phyloP scores from a whole-genome alignment of 1,140 invertebrate genomes.

The Drosophila kikkawai region DNA sequence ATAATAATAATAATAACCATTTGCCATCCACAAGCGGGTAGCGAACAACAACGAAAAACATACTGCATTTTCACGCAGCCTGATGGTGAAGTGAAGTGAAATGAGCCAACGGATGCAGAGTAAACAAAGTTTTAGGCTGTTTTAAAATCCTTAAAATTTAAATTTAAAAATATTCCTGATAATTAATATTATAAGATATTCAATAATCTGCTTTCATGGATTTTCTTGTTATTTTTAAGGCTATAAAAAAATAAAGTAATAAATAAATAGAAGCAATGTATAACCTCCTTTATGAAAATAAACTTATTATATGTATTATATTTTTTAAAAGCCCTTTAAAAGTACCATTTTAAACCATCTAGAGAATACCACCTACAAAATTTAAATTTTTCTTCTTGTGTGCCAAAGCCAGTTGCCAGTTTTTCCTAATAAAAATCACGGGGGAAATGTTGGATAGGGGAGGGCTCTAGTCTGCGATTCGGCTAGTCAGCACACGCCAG shows the following conservation, averaged over 20 bases:
- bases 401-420: conserved; percentile 52
- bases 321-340: too few species aligned
- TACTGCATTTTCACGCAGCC: conserved; percentile 73
- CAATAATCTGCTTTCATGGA: too few species aligned
- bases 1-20: conserved; percentile 37
- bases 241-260: too few species aligned
- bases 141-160: neutral
- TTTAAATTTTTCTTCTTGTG: neutral
- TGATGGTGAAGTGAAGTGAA: conserved; percentile 56
- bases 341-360: too few species aligned
- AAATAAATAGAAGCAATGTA: too few species aligned
- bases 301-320: too few species aligned
- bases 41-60: conserved; percentile 20
- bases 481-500: conserved; percentile 31
- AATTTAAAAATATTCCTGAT: too few species aligned
- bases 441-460: neutral
- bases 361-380: neutral
- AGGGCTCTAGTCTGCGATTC: conserved; percentile 22
- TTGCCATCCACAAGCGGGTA: conserved; percentile 22
- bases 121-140: neutral
- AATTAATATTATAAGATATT: neutral
- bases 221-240: too few species aligned
- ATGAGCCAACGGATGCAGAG: conserved; percentile 39
- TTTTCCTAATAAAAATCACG: conserved; percentile 37
- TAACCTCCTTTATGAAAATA: too few species aligned